phyloP scores from a whole-genome alignment of 1,140 invertebrate species.

The Antheraea pernyi region DNA sequence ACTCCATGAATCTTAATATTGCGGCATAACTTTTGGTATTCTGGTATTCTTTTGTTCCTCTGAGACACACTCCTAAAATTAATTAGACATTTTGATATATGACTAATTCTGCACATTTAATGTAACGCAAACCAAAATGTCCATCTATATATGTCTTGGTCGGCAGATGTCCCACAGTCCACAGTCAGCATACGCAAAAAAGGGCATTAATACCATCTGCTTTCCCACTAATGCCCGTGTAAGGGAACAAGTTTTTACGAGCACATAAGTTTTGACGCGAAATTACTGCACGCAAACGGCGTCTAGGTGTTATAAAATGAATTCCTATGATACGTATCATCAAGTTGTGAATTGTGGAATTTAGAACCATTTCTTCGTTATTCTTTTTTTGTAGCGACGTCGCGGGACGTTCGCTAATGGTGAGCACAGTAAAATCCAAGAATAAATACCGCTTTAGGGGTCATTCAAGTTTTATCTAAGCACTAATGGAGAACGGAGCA shows the following conservation, averaged over 20 bases:
- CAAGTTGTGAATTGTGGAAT: not conserved
- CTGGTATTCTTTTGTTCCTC: too few relatives aligned
- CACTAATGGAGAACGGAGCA: too few relatives aligned
- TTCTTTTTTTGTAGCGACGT: too few relatives aligned
- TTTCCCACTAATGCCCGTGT: not conserved
- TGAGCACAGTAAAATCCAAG: too few relatives aligned
- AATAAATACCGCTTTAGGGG: too few relatives aligned
- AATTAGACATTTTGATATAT: not conserved
- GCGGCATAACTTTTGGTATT: too few relatives aligned
- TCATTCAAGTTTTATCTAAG: too few relatives aligned
- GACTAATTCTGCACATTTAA: not conserved
- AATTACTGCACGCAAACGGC: not conserved
- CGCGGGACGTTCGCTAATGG: too few relatives aligned
- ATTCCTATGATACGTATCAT: not conserved
- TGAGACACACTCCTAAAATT: too few relatives aligned
- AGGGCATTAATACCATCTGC: constrained; percentile 3
- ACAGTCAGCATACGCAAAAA: not conserved
- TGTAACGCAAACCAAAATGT: not conserved
- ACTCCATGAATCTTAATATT: too few relatives aligned
- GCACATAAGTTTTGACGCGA: not conserved
- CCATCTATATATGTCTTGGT: not conserved
- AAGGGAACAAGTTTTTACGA: not conserved
- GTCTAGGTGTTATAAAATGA: not conserved
- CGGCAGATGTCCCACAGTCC: not conserved
- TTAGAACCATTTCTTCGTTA: too few relatives aligned